Evolutionary conservation across 2,113 vertebrate species (phyloP).

Genomic region (Peromyscus maniculatus): DNA sequence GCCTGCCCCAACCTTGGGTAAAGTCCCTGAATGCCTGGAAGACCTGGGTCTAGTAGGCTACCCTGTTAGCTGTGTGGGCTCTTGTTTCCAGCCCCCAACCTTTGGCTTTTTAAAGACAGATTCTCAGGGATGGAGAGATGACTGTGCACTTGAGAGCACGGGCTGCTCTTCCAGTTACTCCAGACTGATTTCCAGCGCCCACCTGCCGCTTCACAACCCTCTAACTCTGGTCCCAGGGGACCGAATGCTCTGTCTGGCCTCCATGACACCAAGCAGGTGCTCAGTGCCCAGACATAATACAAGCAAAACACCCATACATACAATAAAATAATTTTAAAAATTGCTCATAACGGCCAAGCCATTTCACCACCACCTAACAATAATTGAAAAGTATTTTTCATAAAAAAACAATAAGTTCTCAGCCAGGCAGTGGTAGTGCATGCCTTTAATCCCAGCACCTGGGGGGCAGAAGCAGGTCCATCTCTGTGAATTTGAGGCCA

Average conservation of each 20-base stretch:
- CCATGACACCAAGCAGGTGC: background rate
- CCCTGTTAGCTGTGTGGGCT: background rate
- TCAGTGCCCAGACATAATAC: background rate
- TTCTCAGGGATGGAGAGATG: background rate
- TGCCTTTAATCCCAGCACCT: no score
- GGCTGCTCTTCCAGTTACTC: background rate
- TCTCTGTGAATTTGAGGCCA: background rate
- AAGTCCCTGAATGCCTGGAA: background rate
- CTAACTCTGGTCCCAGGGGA: background rate
- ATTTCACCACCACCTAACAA: background rate
- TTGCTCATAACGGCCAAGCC: background rate
- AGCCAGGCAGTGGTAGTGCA: no score
- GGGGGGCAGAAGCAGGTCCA: background rate
- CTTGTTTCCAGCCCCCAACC: background rate
- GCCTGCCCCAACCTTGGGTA: background rate
- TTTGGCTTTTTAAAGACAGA: background rate
- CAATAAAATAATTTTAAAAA: background rate
- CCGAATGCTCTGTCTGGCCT: no score
- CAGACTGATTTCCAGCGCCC: background rate
- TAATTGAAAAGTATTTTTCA: background rate
- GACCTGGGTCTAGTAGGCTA: background rate
- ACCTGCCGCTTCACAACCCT: background rate
- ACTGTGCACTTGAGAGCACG: background rate
- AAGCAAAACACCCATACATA: background rate
- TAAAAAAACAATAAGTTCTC: background rate